phyloP scores from a whole-genome alignment of 2,888 invertebrate species.

The Mesodorylaimus sp. region DNA sequence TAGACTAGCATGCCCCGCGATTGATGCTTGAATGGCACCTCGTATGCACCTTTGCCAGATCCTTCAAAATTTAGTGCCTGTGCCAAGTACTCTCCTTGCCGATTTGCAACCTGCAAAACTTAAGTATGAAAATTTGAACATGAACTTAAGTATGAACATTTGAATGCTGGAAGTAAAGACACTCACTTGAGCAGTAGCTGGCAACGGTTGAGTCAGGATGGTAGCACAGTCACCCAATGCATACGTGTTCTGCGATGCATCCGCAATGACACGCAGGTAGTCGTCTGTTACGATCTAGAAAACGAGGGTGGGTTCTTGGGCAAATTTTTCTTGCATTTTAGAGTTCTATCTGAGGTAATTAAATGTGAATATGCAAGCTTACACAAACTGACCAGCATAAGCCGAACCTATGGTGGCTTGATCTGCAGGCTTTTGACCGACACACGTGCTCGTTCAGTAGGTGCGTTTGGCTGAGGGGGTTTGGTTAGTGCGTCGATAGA shows the following conservation, averaged over 20 bases:
- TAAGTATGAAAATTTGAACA: too few relatives aligned
- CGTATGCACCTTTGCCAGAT: not conserved
- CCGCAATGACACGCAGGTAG: conserved; percentile 25
- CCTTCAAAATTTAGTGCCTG: conserved; percentile 18
- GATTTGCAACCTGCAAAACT: conserved; percentile 32
- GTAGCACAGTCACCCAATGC: conserved; percentile 35
- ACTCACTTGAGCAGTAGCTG: conserved; percentile 34
- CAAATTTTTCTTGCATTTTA: too few relatives aligned
- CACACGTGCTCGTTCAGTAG: too few relatives aligned
- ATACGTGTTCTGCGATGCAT: conserved; percentile 23
- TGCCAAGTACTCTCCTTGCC: conserved; percentile 31
- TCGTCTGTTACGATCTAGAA: conserved; percentile 27
- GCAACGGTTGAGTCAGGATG: conserved; percentile 27
- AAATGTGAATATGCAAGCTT: too few relatives aligned
- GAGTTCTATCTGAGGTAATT: too few relatives aligned
- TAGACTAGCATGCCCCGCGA: conserved; percentile 35
- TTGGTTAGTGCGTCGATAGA: not conserved
- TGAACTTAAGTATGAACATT: too few relatives aligned
- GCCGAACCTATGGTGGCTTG: too few relatives aligned
- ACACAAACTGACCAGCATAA: too few relatives aligned
- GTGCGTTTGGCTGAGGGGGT: not conserved
- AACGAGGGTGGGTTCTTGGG: too few relatives aligned
- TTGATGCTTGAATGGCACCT: conserved; percentile 13
- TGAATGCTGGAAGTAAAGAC: too few relatives aligned
- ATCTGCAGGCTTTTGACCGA: too few relatives aligned